Evolutionary conservation across 2,797 vertebrate species (phyloP).

Genomic region (Myotis findleyi): DNA sequence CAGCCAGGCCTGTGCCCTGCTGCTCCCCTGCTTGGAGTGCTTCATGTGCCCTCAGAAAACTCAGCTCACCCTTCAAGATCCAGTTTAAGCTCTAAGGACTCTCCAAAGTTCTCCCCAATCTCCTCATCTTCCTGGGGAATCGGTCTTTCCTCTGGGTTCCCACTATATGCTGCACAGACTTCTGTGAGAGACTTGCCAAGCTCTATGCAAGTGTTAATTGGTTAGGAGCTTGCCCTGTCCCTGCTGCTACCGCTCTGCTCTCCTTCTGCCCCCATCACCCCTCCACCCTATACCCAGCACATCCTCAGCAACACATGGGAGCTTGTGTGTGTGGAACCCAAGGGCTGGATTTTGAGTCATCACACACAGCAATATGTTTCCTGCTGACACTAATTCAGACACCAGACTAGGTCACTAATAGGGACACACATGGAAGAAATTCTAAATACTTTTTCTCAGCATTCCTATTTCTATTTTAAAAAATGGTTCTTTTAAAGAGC

Average conservation of each 20-base stretch:
- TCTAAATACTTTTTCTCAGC: conserved; percentile 34
- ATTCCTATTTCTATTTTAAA: conserved; percentile 50
- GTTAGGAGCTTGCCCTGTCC: neutral
- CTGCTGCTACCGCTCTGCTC: neutral
- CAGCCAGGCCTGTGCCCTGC: neutral
- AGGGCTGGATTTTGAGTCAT: neutral
- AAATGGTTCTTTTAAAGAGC: conserved; percentile 48
- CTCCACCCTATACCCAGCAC: neutral
- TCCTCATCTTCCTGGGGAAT: neutral
- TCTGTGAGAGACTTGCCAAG: neutral
- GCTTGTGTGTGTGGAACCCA: neutral
- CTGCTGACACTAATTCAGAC: neutral
- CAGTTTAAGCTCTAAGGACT: conserved; percentile 18
- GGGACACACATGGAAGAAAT: neutral
- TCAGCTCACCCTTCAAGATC: neutral
- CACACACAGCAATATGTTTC: neutral
- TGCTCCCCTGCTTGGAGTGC: neutral
- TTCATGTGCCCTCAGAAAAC: neutral
- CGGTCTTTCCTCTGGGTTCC: neutral
- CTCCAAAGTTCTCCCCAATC: neutral
- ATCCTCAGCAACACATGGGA: neutral
- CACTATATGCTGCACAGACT: neutral
- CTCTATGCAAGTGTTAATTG: neutral
- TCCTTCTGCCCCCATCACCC: neutral
- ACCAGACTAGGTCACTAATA: neutral